These are phyloP conservation scores for Palaemon carinicauda DNA, from an alignment of 1,140 invertebrate genomes.

Conservation along the genomic window DNA sequence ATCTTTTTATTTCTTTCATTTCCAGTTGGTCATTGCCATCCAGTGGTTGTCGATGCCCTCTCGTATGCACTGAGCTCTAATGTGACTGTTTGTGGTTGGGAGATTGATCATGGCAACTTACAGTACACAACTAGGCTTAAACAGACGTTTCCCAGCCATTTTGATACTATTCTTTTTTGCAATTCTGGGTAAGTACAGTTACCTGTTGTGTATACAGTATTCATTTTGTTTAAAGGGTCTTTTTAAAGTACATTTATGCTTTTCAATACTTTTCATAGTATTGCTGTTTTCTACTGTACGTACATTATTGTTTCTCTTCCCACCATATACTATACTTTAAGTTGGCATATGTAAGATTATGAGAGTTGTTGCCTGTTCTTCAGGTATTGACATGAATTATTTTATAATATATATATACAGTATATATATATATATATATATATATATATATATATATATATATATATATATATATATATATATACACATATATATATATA, in stretches of 20 bases:
- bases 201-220: background rate
- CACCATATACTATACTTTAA: too few relatives aligned
- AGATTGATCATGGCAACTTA: constrained; percentile 24
- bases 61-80: background rate
- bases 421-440: too few relatives aligned
- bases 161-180: constrained; percentile 37
- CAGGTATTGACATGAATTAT: too few relatives aligned
- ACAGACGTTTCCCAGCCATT: background rate
- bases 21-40: constrained; percentile 42
- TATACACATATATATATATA: too few relatives aligned
- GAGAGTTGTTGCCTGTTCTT: too few relatives aligned
- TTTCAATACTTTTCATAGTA: background rate
- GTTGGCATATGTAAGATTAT: too few relatives aligned
- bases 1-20: background rate
- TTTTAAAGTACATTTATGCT: background rate
- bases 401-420: too few relatives aligned
- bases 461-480: too few relatives aligned
- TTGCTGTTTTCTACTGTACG: too few relatives aligned
- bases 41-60: constrained; percentile 14
- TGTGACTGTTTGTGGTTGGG: constrained; percentile 8
- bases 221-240: background rate
- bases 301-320: too few relatives aligned
- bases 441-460: too few relatives aligned
- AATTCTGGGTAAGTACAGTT: constrained; percentile 33
- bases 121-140: constrained; percentile 18